phyloP scores from a whole-genome alignment of 2,113 vertebrate genomes.

The Thalassoma bifasciatum region DNA sequence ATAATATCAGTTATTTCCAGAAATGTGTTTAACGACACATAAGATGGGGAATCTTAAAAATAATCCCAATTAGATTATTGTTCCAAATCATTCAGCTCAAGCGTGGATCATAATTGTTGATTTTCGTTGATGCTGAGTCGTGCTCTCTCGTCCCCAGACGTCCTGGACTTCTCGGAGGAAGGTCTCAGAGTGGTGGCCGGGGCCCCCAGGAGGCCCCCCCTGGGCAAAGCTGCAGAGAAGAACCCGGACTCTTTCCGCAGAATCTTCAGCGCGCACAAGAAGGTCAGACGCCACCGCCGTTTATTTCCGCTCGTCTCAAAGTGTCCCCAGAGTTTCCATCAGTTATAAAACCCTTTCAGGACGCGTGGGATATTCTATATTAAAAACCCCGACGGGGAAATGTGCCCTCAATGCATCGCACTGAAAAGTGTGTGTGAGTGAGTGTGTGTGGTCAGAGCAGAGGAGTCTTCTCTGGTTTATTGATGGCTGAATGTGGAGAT shows the following conservation, averaged over 20 bases:
- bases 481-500: constrained; percentile 6
- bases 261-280: constrained; percentile 97
- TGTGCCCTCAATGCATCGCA: too few species aligned
- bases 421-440: too few species aligned
- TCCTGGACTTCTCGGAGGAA: constrained; percentile 89
- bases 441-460: not conserved
- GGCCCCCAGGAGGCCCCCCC: constrained; percentile 84
- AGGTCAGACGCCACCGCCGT: constrained; percentile 86
- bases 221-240: constrained; percentile 89
- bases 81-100: too few species aligned
- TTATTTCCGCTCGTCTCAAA: too few species aligned
- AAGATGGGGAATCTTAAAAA: too few species aligned
- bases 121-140: not conserved
- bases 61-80: too few species aligned
- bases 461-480: constrained; percentile 18
- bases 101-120: too few species aligned
- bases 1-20: too few species aligned
- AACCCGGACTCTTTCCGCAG: constrained; percentile 92
- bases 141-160: constrained; percentile 49
- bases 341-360: too few species aligned
- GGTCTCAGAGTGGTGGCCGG: constrained; percentile 82
- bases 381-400: too few species aligned
- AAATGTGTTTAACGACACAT: too few species aligned
- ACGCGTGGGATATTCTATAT: too few species aligned
- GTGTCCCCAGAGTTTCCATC: not conserved